These are phyloP conservation scores for Erithacus rubecula DNA, from an alignment of 2,797 vertebrate species.

Conservation along the genomic window DNA sequence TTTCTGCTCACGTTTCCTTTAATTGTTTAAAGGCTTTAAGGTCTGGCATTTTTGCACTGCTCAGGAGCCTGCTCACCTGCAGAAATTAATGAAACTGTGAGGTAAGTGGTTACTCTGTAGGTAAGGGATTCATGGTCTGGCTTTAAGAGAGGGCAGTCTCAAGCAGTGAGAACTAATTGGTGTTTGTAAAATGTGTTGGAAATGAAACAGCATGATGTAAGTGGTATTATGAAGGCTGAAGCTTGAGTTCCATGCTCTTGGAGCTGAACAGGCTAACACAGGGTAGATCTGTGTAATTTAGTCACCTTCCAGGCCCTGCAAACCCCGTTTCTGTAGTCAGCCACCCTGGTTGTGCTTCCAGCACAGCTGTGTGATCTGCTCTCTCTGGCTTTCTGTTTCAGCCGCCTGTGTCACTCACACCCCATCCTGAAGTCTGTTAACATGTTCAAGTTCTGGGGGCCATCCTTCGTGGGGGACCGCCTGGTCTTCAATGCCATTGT, in stretches of 20 bases:
- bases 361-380: background rate
- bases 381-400: slow-evolving; percentile 7
- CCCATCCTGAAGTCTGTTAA: slow-evolving; percentile 74
- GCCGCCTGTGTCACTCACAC: slow-evolving; percentile 67
- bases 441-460: slow-evolving; percentile 81
- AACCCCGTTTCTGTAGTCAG: background rate
- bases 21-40: background rate
- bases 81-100: background rate
- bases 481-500: slow-evolving; percentile 80
- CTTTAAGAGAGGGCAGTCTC: background rate
- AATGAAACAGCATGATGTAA: background rate
- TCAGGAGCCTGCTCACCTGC: background rate
- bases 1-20: background rate
- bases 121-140: background rate
- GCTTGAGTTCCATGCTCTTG: background rate
- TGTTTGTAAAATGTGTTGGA: background rate
- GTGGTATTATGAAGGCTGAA: background rate
- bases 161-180: slow-evolving; percentile 10
- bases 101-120: background rate
- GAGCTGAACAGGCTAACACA: background rate
- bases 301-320: background rate
- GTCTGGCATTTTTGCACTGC: background rate
- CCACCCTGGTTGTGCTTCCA: background rate
- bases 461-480: slow-evolving; percentile 76
- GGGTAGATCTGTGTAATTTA: background rate